Conservation (phyloP, 2,113 vertebrate species). For the Eidolon helvum region DNA sequence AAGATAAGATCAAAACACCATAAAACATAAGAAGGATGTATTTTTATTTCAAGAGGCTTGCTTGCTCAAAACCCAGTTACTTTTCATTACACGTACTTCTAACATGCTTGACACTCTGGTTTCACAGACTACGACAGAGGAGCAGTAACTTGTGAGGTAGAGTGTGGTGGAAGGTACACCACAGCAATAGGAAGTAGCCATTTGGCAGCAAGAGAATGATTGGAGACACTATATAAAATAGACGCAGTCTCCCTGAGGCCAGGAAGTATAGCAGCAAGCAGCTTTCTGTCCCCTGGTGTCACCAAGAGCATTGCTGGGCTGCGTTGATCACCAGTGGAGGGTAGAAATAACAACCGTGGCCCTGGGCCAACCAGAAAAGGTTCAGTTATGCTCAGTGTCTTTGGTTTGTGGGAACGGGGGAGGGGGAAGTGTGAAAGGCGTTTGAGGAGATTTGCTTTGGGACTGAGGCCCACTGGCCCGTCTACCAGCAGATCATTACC, state of each 20-base stretch:
- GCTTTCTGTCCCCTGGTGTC: fast-evolving
- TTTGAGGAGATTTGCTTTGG: not conserved
- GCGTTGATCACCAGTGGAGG: not conserved
- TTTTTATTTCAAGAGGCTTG: not conserved
- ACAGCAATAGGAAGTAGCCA: not conserved
- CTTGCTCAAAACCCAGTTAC: not conserved
- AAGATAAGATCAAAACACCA: not conserved
- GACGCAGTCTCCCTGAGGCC: not conserved
- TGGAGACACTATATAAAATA: fast-evolving
- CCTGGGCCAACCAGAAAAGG: not conserved
- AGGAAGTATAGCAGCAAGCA: fast-evolving
- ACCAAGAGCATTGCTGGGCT: not conserved
- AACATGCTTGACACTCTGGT: fast-evolving
- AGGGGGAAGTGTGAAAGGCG: not conserved
- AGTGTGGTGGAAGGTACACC: fast-evolving
- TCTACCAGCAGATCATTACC: not conserved
- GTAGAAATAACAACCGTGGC: fast-evolving
- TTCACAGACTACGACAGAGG: not conserved
- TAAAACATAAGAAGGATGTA: not conserved
- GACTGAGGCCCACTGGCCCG: not conserved
- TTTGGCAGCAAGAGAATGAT: not conserved
- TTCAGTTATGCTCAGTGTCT: not conserved
- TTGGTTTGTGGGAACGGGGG: not conserved
- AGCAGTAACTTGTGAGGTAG: not conserved
- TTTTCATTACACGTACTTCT: not conserved